These are phyloP conservation scores for Dromas ardeola DNA, from an alignment of 2,113 vertebrate genomes.

Conservation along the genomic window DNA sequence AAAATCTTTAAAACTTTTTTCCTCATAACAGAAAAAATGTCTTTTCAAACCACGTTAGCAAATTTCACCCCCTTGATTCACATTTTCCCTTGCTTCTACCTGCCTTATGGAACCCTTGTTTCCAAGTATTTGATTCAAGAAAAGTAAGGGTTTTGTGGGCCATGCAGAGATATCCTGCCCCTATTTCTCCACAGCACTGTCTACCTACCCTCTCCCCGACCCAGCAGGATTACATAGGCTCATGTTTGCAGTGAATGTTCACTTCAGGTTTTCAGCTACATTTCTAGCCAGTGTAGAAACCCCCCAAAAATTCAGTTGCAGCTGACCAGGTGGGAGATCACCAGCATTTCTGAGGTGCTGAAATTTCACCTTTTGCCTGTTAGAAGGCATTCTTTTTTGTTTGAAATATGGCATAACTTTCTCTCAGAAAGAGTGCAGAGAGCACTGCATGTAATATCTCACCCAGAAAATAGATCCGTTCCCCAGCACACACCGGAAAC, in stretches of 20 bases:
- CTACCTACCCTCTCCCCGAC: not conserved
- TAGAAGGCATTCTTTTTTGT: not conserved
- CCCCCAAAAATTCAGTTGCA: not conserved
- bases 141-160: not conserved
- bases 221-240: not conserved
- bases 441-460: not conserved
- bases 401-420: not conserved
- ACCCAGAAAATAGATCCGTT: not conserved
- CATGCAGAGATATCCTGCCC: not conserved
- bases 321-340: not conserved
- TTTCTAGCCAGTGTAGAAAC: not conserved
- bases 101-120: not conserved
- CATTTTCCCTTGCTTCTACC: not conserved
- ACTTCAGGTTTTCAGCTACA: not conserved
- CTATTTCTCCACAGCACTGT: not conserved
- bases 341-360: not conserved
- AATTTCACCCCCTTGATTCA: not conserved
- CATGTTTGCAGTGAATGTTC: not conserved
- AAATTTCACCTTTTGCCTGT: not conserved
- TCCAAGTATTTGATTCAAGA: not conserved
- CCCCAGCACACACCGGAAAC: accelerated
- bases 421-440: not conserved
- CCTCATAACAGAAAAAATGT: not conserved
- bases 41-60: not conserved
- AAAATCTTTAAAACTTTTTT: not conserved